Base-by-base conservation (phyloP, 2,797 vertebrate genomes). In the Ctenopoma multispine region DNA sequence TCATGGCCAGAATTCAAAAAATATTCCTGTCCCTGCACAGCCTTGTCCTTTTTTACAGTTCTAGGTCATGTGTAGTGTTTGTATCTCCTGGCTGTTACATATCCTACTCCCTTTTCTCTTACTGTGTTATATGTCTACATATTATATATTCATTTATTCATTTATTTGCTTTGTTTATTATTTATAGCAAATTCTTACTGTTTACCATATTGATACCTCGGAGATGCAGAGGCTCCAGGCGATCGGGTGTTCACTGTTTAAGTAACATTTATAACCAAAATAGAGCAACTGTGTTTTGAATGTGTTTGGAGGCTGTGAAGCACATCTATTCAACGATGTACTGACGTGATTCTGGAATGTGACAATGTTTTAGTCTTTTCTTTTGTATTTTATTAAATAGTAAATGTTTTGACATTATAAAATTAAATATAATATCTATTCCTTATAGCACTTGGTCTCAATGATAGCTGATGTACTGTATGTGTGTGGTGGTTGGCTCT, bases 191-290 rank as follows among this genome's bases (percentile, higher is more conserved):
- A 31, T 18, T 31, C 29, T 21, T 50, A 9, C 40, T 63, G 24
- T 63, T 63, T 69, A 27, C 41, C 41, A 59, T 43, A 36, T 47
- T 77, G 57, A 63, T 46, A 47, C 46, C 40, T 47, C 20, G n/a
- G 36, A 40, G 23, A 55, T 24, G n/a, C 27, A 40, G 23, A 55
- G 34, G 20, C 53, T 54, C 4, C 53, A 40, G 58, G 51, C 15
- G n/a, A 58, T 0, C 9, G 2, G 7, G 11, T 44, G 18, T 8
- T 23, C 6, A 54, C 24, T 53, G 2, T 57, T 38, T 53, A 20
- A 59, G 41, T 34, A 43, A 14, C 6, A 56, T 59, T 48, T 55
- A 41, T 27, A 24, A 27, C 34, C 7, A 13, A 48, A 10, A 31
- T 43, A 24, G 12, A 24, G 5, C 14, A 51, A 50, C 36, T 62